Evolutionary conservation across 2,888 invertebrate genomes (phyloP).

Genomic region (Eupsilia transversa): DNA sequence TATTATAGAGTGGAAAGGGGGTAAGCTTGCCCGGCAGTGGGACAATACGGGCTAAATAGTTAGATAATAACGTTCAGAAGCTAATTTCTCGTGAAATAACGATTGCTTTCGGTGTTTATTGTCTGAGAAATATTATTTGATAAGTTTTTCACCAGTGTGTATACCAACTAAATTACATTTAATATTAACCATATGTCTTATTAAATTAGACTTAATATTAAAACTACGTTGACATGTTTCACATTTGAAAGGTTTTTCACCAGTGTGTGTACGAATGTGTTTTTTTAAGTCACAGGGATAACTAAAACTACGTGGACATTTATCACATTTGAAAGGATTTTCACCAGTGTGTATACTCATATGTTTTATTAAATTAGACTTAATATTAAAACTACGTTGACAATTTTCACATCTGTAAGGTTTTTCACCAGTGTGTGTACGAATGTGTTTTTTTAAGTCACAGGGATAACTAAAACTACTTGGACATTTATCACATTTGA

Average conservation of each 20-base stretch:
- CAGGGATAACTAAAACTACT: not conserved
- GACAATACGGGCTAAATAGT: too few relatives aligned
- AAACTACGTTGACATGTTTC: too few relatives aligned
- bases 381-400: not conserved
- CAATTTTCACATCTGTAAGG: not conserved
- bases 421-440: slow-evolving; percentile 2
- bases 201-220: too few relatives aligned
- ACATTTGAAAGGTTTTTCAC: too few relatives aligned
- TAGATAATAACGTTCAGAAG: not conserved
- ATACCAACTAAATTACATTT: too few relatives aligned
- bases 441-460: slow-evolving; percentile 1
- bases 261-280: too few relatives aligned
- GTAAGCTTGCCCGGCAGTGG: too few relatives aligned
- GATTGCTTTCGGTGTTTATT: not conserved
- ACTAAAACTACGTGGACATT: too few relatives aligned
- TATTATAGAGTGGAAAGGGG: too few relatives aligned
- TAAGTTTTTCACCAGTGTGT: too few relatives aligned
- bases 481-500: not conserved
- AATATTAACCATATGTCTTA: too few relatives aligned
- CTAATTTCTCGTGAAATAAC: not conserved
- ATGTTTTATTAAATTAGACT: not conserved
- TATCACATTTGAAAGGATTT: not conserved
- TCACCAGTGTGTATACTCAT: not conserved
- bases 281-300: too few relatives aligned
- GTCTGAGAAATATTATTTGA: not conserved